phyloP scores from a whole-genome alignment of 2,113 vertebrate genomes.

The Herpetotheres cachinnans region DNA sequence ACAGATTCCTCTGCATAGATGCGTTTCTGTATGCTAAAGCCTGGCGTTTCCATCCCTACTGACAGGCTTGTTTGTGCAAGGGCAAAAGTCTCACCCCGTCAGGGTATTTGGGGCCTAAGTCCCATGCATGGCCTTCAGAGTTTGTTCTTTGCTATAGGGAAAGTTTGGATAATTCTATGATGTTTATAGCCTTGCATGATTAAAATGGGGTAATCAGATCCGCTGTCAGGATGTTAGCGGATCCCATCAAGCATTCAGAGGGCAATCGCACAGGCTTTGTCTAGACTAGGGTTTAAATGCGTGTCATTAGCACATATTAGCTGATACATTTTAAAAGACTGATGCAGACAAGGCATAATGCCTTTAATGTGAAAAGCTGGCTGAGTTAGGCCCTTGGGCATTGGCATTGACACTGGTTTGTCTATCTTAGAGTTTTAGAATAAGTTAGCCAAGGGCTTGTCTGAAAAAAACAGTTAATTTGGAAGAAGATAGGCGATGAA shows the following conservation, averaged over 20 bases:
- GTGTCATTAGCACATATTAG: conserved; percentile 53
- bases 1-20: not conserved
- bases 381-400: conserved; percentile 40
- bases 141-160: not conserved
- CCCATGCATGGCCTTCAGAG: not conserved
- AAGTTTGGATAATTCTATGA: not conserved
- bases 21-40: not conserved
- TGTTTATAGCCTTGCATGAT: not conserved
- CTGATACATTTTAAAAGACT: conserved; percentile 45
- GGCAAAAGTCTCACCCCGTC: not conserved
- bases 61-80: not conserved
- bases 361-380: conserved; percentile 37
- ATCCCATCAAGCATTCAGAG: conserved; percentile 41
- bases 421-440: conserved; percentile 20
- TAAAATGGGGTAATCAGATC: conserved; percentile 5
- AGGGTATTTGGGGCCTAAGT: not conserved
- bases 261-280: conserved; percentile 37
- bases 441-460: conserved; percentile 24
- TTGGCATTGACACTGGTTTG: not conserved
- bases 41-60: not conserved
- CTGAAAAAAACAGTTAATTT: conserved; percentile 37
- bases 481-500: not conserved
- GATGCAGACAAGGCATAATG: conserved; percentile 8
- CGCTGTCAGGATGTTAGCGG: not conserved
- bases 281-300: conserved; percentile 50